Evolutionary conservation across 2,797 vertebrate species (phyloP).

Genomic region (Acanthiza pusilla): DNA sequence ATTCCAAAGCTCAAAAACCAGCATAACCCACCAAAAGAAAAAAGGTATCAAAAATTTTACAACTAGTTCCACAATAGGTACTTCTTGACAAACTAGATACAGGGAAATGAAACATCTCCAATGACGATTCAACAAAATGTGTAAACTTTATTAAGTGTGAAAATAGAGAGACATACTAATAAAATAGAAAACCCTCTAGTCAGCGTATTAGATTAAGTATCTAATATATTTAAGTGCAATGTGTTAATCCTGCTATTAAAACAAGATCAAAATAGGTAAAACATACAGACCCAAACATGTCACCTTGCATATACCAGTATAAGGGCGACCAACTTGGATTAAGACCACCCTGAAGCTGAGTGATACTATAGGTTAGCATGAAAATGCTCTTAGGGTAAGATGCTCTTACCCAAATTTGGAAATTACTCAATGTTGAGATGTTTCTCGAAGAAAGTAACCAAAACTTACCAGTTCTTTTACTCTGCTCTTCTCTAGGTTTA

Average conservation of each 20-base stretch:
- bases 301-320: not conserved
- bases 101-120: not conserved
- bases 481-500: constrained; percentile 90
- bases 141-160: not conserved
- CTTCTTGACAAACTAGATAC: not conserved
- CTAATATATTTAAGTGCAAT: not conserved
- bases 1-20: not conserved
- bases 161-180: not conserved
- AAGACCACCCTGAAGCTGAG: not conserved
- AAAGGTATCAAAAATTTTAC: not conserved
- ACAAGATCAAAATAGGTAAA: not conserved
- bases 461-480: constrained; percentile 90
- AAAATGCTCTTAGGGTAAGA: not conserved
- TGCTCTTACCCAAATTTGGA: not conserved
- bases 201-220: not conserved
- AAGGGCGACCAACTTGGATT: not conserved
- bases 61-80: not conserved
- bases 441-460: not conserved
- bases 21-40: not conserved
- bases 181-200: not conserved
- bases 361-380: not conserved
- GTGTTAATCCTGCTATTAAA: not conserved
- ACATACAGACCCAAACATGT: not conserved
- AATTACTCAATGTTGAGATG: not conserved
- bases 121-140: not conserved